Conservation (phyloP, 2,797 vertebrate species). For the Lerista edwardsae region DNA sequence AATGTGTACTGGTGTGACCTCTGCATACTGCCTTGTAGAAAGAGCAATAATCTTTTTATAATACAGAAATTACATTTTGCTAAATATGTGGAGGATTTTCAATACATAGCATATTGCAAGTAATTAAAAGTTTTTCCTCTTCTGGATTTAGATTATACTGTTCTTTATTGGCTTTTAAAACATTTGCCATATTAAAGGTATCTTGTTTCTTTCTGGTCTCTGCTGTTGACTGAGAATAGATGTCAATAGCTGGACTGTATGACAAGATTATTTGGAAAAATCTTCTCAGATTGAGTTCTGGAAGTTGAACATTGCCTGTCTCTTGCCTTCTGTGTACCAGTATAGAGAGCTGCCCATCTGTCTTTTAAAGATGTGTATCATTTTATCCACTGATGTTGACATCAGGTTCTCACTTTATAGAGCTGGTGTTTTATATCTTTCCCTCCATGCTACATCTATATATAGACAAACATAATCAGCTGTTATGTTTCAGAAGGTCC, state of each 20-base stretch:
- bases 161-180: neutral
- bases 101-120: conserved; percentile 23
- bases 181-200: neutral
- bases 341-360: neutral
- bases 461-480: conserved; percentile 62
- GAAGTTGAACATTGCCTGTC: neutral
- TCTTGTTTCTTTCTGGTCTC: neutral
- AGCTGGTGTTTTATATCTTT: conserved; percentile 48
- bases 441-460: conserved; percentile 58
- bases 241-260: neutral
- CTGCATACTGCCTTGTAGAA: conserved; percentile 38
- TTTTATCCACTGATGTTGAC: conserved; percentile 19
- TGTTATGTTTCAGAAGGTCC: conserved; percentile 71
- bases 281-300: neutral
- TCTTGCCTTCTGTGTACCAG: neutral
- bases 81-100: neutral
- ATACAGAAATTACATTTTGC: neutral
- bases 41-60: conserved; percentile 9
- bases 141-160: neutral
- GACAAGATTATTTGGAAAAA: neutral
- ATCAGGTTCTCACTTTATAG: conserved; percentile 16
- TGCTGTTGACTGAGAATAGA: neutral
- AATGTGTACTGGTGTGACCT: conserved; percentile 31
- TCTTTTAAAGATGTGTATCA: conserved; percentile 33
- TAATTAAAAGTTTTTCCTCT: conserved; percentile 23